These are phyloP conservation scores for Danionella cerebrum DNA, from an alignment of 2,113 vertebrate species.

Conservation along the genomic window DNA sequence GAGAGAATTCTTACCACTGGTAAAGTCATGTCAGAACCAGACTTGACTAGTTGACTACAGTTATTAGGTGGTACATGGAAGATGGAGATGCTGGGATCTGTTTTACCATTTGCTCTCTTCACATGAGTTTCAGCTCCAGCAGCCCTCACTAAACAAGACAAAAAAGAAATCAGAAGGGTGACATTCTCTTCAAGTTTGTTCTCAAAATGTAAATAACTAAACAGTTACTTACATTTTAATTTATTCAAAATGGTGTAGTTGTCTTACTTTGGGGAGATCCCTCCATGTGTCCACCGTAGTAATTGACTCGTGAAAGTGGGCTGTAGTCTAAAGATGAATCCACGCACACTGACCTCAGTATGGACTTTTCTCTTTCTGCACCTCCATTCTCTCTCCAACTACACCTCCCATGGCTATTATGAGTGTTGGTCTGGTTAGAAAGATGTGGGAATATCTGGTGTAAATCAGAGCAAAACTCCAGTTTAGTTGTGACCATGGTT, in stretches of 20 bases:
- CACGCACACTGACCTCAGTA: constrained; percentile 28
- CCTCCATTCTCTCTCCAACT: constrained; percentile 3
- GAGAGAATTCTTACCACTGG: constrained; percentile 17
- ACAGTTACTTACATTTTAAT: neutral
- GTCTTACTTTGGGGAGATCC: constrained; percentile 22
- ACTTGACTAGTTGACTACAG: neutral
- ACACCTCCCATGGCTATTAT: constrained; percentile 30
- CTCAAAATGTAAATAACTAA: no score
- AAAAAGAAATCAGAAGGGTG: neutral
- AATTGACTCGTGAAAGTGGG: constrained; percentile 36
- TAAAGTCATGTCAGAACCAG: neutral
- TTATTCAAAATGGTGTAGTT: no score
- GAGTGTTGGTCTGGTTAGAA: constrained; percentile 18
- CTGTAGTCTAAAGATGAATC: constrained; percentile 34
- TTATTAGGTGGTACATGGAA: constrained; percentile 34
- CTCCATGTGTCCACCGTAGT: constrained; percentile 38
- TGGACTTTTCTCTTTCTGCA: constrained; percentile 16
- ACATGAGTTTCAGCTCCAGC: neutral
- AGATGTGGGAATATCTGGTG: constrained; percentile 29
- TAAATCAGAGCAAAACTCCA: constrained; percentile 27
- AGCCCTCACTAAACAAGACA: constrained; percentile 15
- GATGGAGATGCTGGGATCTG: constrained; percentile 5
- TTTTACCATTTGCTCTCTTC: neutral
- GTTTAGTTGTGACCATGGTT: constrained; percentile 26
- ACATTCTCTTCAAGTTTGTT: no score